These are phyloP conservation scores for Laterallus jamaicensis DNA, from an alignment of 2,113 vertebrate species.

Conservation along the genomic window DNA sequence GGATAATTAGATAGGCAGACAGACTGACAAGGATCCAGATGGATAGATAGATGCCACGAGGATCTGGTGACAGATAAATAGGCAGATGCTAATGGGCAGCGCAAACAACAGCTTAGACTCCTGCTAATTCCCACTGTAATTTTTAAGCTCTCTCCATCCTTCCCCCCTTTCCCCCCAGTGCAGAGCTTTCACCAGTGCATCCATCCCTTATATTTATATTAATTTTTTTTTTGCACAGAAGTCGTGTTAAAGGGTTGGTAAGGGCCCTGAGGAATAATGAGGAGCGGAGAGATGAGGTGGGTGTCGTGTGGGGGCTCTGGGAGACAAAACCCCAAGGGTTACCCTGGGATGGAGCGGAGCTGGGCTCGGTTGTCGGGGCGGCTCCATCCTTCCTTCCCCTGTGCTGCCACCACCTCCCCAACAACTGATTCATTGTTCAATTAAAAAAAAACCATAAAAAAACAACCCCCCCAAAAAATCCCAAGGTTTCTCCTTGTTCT, in stretches of 20 bases:
- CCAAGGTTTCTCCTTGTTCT: background rate
- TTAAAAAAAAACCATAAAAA: background rate
- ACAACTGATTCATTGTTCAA: background rate
- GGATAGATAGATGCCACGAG: background rate
- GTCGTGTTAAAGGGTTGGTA: background rate
- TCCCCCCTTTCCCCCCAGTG: background rate
- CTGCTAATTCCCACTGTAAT: conserved; percentile 33
- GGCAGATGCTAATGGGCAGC: conserved; percentile 45
- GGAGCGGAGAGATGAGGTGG: background rate
- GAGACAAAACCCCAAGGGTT: background rate
- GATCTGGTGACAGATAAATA: conserved; percentile 11
- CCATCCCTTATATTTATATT: background rate
- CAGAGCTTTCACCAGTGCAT: background rate
- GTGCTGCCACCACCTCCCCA: background rate
- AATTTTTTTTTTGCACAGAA: background rate
- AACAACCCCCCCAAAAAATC: background rate
- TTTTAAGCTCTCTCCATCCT: background rate
- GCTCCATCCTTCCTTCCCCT: background rate
- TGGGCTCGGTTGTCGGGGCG: fast-evolving
- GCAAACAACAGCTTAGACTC: conserved; percentile 30
- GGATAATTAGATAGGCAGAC: conserved; percentile 31
- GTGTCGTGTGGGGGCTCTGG: fast-evolving
- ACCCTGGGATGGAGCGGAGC: background rate
- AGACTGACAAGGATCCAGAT: conserved; percentile 21
- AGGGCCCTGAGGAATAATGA: background rate